Evolutionary conservation across 2,797 vertebrate genomes (phyloP).

Genomic region (Borostomias antarcticus): DNA sequence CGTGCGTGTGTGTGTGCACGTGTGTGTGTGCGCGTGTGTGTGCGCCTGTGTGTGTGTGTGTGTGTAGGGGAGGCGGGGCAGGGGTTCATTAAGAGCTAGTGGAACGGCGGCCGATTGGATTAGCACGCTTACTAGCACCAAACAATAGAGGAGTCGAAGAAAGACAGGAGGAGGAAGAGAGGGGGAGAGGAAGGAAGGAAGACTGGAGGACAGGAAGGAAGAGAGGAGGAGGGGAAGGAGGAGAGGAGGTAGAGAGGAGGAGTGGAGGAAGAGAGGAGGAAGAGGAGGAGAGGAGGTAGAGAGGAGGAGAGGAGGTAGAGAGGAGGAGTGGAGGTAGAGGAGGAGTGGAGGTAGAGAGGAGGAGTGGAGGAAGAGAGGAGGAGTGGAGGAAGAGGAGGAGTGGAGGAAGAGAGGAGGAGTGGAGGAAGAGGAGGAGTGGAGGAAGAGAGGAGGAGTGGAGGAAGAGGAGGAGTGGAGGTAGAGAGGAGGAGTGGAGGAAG

Average conservation of each 20-base stretch:
- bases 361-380: too few relatives aligned
- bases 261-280: too few relatives aligned
- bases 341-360: too few relatives aligned
- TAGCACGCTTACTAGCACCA: conserved; percentile 70
- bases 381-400: too few relatives aligned
- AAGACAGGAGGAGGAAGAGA: conserved; percentile 45
- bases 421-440: too few relatives aligned
- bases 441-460: too few relatives aligned
- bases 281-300: too few relatives aligned
- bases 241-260: conserved; percentile 44
- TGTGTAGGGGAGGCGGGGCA: conserved; percentile 21
- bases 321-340: too few relatives aligned
- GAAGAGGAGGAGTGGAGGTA: too few relatives aligned
- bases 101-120: conserved; percentile 72
- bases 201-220: neutral
- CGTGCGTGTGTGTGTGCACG: conserved; percentile 18
- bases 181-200: neutral
- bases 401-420: too few relatives aligned
- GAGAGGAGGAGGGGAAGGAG: conserved; percentile 21
- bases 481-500: too few relatives aligned
- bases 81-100: conserved; percentile 56
- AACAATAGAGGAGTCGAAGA: conserved; percentile 68
- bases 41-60: conserved; percentile 23
- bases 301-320: too few relatives aligned
- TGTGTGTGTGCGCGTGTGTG: conserved; percentile 24